Base-by-base conservation (phyloP, 2,113 vertebrate species). In the Hippocampus comes region DNA sequence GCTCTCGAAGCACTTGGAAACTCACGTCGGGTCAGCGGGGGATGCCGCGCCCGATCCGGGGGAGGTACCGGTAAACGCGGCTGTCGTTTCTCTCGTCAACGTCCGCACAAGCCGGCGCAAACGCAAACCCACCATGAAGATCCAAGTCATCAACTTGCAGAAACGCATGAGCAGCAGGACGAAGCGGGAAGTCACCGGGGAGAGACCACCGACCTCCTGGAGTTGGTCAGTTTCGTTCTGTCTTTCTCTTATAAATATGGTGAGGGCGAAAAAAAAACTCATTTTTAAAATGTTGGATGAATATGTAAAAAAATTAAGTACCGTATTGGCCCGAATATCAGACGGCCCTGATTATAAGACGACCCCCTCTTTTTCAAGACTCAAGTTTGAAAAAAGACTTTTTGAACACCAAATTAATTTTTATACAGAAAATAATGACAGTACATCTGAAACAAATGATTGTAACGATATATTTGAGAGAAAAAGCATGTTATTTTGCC, bases 41-140 rank as follows among this genome's bases (percentile, higher is more conserved):
- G 63, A 43, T 4, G 20, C 34, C 5, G 9, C 25, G n/a, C 56
- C 9, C 3, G 59, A 34, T 0, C 14, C 21, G 17, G 38, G 9
- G 12, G 41, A n/a, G 12, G 2, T 8, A 41, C 41, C 21, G 63
- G 21, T 3, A 43, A 43, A 25, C 12, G 3, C 23, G 5, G 11
- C 4, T 21, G 53, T 60, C 5, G n/a, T 5, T 8, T 67, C 76
- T 18, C 0, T 25, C 1, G 69, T 63, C 3, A 87, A 76, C 17
- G 79, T 88, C 6, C 88, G 90, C 34, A 85, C 86, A 1, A 90
- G 90, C 10, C 85, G 83, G 3, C 85, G 90, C 60, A 82, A 85
- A 70, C 85, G 86, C 30, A 84, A 70, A 53, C 89, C 90, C 0
- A 89, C 90, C 64, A 86, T 89, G 89, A 90, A 89, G 78, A 63